These are phyloP conservation scores for Trichogramma dendrolimi DNA, from an alignment of 2,888 invertebrate species.

Conservation along the genomic window DNA sequence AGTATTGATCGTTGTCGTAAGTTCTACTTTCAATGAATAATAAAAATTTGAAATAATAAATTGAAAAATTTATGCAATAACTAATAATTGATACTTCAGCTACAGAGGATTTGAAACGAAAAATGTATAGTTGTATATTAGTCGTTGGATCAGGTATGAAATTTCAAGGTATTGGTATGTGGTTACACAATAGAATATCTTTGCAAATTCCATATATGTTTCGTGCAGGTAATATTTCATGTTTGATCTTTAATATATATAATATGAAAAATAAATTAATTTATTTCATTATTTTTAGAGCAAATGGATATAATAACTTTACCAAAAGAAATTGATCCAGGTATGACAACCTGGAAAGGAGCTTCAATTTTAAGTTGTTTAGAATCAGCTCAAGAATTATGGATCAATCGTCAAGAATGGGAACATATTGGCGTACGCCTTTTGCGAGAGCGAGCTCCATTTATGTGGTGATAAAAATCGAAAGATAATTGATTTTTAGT, in stretches of 20 bases:
- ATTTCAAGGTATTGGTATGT: conserved; percentile 76
- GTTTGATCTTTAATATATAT: conserved; percentile 1
- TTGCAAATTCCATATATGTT: conserved; percentile 78
- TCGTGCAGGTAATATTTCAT: conserved; percentile 56
- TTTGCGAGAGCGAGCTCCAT: conserved; percentile 85
- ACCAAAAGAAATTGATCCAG: conserved; percentile 88
- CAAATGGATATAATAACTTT: conserved; percentile 85
- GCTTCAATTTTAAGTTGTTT: conserved; percentile 89
- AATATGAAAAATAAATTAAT: background rate
- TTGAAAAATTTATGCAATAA: conserved; percentile 3
- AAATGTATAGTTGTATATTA: conserved; percentile 90
- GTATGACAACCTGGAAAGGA: conserved; percentile 90
- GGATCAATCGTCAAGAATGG: conserved; percentile 87
- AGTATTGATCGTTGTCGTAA: conserved; percentile 85
- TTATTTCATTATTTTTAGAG: conserved; percentile 52
- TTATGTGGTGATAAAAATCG: conserved; percentile 67
- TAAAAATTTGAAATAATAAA: background rate
- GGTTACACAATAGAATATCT: conserved; percentile 83
- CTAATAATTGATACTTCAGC: conserved; percentile 49
- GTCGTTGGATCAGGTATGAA: conserved; percentile 91
- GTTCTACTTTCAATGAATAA: conserved; percentile 37
- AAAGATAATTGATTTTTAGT: conserved; percentile 4
- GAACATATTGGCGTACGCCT: conserved; percentile 77
- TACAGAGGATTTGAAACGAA: conserved; percentile 82
- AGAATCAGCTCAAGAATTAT: conserved; percentile 88